Conservation (phyloP, 2,113 vertebrate genomes). For the Petrocephalus zakoni region DNA sequence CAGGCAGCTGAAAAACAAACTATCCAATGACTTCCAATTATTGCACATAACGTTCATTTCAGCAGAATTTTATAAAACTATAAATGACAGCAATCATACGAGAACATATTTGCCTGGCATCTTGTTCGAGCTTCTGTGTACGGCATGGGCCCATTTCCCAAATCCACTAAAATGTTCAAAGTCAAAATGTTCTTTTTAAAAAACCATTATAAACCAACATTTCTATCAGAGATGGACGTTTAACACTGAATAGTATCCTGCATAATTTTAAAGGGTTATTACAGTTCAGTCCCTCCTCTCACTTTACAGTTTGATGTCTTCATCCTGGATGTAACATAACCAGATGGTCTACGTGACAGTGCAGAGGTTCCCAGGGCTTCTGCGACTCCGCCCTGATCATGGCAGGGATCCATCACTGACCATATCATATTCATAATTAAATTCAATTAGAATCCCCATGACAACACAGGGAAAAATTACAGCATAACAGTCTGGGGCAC, state of each 20-base stretch:
- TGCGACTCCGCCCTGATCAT: neutral
- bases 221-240: neutral
- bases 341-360: neutral
- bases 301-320: neutral
- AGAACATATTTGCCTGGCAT: neutral
- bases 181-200: neutral
- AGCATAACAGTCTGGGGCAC: neutral
- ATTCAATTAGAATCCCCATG: conserved; percentile 18
- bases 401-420: neutral
- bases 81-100: neutral
- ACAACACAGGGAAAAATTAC: conserved; percentile 10
- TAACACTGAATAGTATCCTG: neutral
- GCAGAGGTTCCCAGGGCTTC: neutral
- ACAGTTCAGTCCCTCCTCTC: neutral
- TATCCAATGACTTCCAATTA: neutral
- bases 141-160: neutral
- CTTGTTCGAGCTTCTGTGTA: neutral
- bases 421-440: conserved; percentile 11
- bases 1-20: neutral
- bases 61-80: neutral
- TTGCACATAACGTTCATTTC: neutral
- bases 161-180: neutral
- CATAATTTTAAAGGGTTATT: neutral
- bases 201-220: neutral
- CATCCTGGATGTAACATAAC: neutral